phyloP scores from a whole-genome alignment of 2,888 invertebrate species.

The Polydrusus tereticollis region DNA sequence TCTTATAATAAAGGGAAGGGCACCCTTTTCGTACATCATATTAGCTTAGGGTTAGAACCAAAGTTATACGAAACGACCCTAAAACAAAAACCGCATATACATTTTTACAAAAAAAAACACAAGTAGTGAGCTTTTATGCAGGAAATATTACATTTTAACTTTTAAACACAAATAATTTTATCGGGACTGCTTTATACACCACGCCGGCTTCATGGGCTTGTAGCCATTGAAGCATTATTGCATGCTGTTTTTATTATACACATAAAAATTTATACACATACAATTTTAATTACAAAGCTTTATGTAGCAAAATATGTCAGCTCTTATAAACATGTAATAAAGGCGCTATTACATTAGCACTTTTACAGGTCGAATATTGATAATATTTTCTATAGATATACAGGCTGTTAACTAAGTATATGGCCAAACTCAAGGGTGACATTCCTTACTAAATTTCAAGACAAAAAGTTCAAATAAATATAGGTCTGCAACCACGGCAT shows the following conservation, averaged over 20 bases:
- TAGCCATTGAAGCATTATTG: neutral
- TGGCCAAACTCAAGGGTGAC: no score
- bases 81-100: neutral
- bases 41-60: no score
- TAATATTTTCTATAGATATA: no score
- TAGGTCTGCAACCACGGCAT: no score
- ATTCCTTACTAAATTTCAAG: no score
- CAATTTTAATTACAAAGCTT: neutral
- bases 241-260: neutral
- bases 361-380: neutral
- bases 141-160: neutral
- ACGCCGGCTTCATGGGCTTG: neutral
- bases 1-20: no score
- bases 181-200: neutral
- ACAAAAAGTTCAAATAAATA: no score
- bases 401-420: no score
- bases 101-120: constrained; percentile 7
- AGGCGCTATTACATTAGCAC: neutral
- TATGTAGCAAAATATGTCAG: constrained; percentile 1
- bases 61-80: no score
- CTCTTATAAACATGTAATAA: neutral
- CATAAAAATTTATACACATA: neutral
- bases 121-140: neutral
- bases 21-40: no score
- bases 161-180: neutral